phyloP scores from a whole-genome alignment of 2,113 vertebrate species.

The Hippoglossus stenolepis region DNA sequence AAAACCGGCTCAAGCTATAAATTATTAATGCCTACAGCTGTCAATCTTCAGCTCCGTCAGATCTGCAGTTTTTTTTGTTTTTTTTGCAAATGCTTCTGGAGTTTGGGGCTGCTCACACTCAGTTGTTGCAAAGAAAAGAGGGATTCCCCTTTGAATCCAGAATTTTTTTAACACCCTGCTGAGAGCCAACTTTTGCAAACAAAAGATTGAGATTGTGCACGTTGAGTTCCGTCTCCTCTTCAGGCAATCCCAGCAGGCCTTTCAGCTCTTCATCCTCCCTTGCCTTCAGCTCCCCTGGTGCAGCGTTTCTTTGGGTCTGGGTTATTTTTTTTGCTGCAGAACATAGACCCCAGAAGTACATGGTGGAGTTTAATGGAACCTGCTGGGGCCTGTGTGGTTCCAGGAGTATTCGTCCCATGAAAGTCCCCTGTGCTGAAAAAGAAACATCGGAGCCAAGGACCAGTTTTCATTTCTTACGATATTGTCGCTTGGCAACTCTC shows the following conservation, averaged over 20 bases:
- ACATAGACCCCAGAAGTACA: slow-evolving; percentile 87
- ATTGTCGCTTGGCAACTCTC: not conserved
- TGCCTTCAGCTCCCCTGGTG: slow-evolving; percentile 88
- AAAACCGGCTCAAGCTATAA: slow-evolving; percentile 23
- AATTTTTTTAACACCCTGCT: slow-evolving; percentile 47
- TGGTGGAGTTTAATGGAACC: slow-evolving; percentile 88
- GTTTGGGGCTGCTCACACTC: slow-evolving; percentile 33
- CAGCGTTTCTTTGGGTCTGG: slow-evolving; percentile 86
- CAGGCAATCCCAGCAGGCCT: slow-evolving; percentile 90
- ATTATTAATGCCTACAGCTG: slow-evolving; percentile 50
- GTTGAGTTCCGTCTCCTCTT: slow-evolving; percentile 90
- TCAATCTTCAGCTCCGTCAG: slow-evolving; percentile 37
- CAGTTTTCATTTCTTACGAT: not conserved
- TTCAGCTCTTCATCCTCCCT: slow-evolving; percentile 90
- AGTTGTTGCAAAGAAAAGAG: slow-evolving; percentile 14
- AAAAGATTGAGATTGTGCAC: slow-evolving; percentile 63
- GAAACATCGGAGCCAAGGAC: not conserved
- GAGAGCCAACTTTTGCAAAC: slow-evolving; percentile 42
- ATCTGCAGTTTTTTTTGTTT: slow-evolving; percentile 25
- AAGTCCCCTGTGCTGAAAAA: slow-evolving; percentile 77
- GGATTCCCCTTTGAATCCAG: slow-evolving; percentile 36
- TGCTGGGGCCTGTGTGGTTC: slow-evolving; percentile 90
- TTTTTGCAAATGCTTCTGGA: slow-evolving; percentile 16
- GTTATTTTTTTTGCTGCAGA: slow-evolving; percentile 79
- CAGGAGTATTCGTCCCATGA: slow-evolving; percentile 86